Conservation (phyloP, 1,140 invertebrate genomes). For the Epicauta chinensis region DNA sequence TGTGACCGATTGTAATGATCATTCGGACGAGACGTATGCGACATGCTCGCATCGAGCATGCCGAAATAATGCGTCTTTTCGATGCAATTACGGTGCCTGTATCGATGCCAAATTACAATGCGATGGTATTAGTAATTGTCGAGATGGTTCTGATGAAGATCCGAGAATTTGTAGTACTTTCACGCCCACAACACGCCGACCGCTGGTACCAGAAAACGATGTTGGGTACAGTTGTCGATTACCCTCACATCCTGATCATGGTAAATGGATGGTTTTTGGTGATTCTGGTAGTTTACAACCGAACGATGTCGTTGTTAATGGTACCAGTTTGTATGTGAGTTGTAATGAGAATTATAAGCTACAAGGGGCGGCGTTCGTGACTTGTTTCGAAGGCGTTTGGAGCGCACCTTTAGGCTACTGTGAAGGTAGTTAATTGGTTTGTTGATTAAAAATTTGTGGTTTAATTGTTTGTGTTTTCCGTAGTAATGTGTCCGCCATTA, state of each 20-base stretch:
- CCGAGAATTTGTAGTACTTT: too few relatives aligned
- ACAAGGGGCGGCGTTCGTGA: too few relatives aligned
- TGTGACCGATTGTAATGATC: conserved; percentile 55
- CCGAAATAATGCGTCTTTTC: conserved; percentile 37
- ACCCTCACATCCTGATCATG: conserved; percentile 18
- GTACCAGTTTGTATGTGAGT: too few relatives aligned
- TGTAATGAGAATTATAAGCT: too few relatives aligned
- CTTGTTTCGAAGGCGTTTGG: too few relatives aligned
- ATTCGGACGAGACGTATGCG: conserved; percentile 56
- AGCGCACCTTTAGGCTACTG: too few relatives aligned
- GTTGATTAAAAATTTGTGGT: too few relatives aligned
- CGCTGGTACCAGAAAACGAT: neutral
- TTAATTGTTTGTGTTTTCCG: too few relatives aligned
- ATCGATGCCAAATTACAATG: conserved; percentile 46
- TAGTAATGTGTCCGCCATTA: too few relatives aligned
- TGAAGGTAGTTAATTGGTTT: too few relatives aligned
- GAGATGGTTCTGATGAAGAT: conserved; percentile 51
- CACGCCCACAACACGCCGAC: too few relatives aligned
- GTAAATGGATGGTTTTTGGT: conserved; percentile 18
- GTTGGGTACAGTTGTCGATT: conserved; percentile 16
- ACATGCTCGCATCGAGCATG: neutral
- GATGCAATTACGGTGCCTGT: conserved; percentile 51
- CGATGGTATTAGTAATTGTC: conserved; percentile 51
- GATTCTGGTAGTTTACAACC: neutral
- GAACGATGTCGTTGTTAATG: neutral